A percentile compares a stretch with the other conserved stretches of the same genome.
These are phyloP conservation scores for Drosophila micromelanica DNA, from an alignment of 1,140 invertebrate species.

Conservation along the genomic window DNA sequence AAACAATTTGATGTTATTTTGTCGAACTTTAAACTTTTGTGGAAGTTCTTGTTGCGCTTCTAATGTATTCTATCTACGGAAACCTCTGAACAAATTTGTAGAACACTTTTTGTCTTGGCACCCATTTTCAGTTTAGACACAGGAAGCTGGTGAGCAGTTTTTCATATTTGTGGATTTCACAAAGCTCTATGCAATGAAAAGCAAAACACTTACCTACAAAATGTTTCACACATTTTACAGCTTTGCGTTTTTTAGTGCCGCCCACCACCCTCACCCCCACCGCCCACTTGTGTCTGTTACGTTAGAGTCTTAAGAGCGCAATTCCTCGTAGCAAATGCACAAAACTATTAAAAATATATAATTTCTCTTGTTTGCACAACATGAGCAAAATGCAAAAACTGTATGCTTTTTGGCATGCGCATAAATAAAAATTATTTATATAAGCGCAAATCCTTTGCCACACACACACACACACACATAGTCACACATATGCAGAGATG, in stretches of 20 bases:
- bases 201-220: slow-evolving; percentile 4
- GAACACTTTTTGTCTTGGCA: too few species aligned
- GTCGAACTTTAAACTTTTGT: too few species aligned
- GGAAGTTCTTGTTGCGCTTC: too few species aligned
- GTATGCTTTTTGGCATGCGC: slow-evolving; percentile 63
- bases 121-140: background rate
- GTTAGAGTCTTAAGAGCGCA: slow-evolving; percentile 2
- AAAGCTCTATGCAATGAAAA: background rate
- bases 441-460: slow-evolving; percentile 72
- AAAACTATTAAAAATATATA: slow-evolving; percentile 53
- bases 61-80: too few species aligned
- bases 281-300: background rate
- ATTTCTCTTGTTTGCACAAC: slow-evolving; percentile 39
- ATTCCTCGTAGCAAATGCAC: slow-evolving; percentile 19
- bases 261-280: too few species aligned
- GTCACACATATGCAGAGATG: background rate
- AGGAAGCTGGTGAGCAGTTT: background rate
- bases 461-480: slow-evolving; percentile 11
- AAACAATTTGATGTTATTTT: too few species aligned
- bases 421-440: slow-evolving; percentile 72
- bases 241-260: background rate
- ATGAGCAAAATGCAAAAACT: slow-evolving; percentile 29
- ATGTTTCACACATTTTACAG: slow-evolving; percentile 3
- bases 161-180: background rate
- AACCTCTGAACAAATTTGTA: too few species aligned